These are phyloP conservation scores for Chondrosia reniformis DNA, from an alignment of 37 sponge, comb jelly and placozoan species.

Conservation along the genomic window DNA sequence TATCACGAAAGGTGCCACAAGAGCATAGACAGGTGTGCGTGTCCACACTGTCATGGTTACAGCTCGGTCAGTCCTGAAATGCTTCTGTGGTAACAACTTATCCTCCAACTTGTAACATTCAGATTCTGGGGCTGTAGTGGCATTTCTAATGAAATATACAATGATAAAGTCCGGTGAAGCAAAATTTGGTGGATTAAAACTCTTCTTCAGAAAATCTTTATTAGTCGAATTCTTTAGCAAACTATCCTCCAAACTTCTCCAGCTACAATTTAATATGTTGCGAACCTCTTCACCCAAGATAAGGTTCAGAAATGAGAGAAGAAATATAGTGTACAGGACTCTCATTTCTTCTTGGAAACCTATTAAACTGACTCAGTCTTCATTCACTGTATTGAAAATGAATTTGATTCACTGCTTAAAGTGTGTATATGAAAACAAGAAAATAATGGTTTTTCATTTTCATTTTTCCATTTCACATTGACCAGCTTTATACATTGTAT, in stretches of 20 bases:
- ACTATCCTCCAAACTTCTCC: neutral
- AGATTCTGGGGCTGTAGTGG: neutral
- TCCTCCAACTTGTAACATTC: neutral
- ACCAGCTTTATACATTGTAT: too few relatives aligned
- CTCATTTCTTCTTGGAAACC: too few relatives aligned
- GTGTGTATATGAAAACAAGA: too few relatives aligned
- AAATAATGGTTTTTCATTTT: too few relatives aligned
- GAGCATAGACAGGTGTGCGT: neutral
- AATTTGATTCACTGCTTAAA: too few relatives aligned
- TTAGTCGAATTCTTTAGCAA: neutral
- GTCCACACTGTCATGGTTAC: conserved; percentile 11
- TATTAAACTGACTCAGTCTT: too few relatives aligned
- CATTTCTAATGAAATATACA: conserved; percentile 2
- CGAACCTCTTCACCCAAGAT: too few relatives aligned
- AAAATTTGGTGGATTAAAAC: conserved; percentile 16
- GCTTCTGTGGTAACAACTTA: neutral
- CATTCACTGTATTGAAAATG: too few relatives aligned
- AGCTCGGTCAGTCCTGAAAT: neutral
- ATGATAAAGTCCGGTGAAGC: conserved; percentile 13
- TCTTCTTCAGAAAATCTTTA: neutral
- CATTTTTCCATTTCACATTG: too few relatives aligned
- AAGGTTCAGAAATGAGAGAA: too few relatives aligned
- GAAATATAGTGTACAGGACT: too few relatives aligned
- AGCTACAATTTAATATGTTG: too few relatives aligned
- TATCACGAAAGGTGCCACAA: neutral